Evolutionary conservation across 2,113 vertebrate species (phyloP), one percentile per base, ranked within the genome.

Genomic region (Xerus inauris): DNA sequence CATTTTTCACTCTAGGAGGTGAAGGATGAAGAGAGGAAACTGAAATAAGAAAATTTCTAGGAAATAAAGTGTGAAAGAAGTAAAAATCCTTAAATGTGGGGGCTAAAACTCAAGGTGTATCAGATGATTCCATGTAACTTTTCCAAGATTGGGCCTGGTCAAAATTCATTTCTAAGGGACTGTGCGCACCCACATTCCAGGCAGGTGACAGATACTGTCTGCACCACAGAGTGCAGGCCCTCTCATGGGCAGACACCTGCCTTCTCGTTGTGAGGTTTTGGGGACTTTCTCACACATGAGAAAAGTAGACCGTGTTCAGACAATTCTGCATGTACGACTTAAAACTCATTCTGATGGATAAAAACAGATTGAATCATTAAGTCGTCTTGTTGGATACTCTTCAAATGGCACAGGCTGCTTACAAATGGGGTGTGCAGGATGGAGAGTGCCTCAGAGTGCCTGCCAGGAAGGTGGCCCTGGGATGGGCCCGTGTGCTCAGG

Each of bases 401-500:
- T 38, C 80, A 38, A 6, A 38, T 19, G 47, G 14, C 12, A 2
- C 14, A 1, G 10, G 22, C 30, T 42, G 24, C 16, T 76, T 45
- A 28, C 73, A 30, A 12, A 20, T 54, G 14, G 40, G 26, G 26
- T 22, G 22, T 35, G 45, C 7, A 57, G 28, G 30, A 9, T 1
- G 8, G 45, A 57, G 22, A 20, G 7, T 30, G 30, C 7, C 30
- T 38, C 2, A 1, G 19, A 9, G 10, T 5, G 13, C 24, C 0
- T 0, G 30, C 77, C n/a, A 72, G 54, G 2, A 3, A 5, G 1
- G 59, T 24, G 28, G 12, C 40, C 14, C n/a, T 1, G 0, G 0
- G 0, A 1, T 4, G 47, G 38, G 19, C 38, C 11, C n/a, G 5
- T 3, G 1, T 0, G 0, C 14, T 3, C 57, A 11, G 4, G 6